Conservation (phyloP, 2,113 vertebrate species). For the Phasianus colchicus region DNA sequence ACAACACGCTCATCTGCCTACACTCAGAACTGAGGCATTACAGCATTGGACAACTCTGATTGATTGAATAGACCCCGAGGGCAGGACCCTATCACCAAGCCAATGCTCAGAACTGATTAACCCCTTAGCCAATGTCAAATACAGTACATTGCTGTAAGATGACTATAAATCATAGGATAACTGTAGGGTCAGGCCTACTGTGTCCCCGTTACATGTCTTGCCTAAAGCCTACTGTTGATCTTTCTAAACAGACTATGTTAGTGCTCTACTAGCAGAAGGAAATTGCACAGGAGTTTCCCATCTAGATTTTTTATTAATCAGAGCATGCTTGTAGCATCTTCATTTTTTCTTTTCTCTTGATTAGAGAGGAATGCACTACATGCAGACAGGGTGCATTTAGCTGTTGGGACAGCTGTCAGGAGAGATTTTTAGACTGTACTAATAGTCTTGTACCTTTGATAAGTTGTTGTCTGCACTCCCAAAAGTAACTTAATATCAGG, state of each 20-base stretch:
- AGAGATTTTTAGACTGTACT: neutral
- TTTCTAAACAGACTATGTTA: conserved; percentile 22
- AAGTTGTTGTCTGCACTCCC: neutral
- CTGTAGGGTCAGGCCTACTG: conserved; percentile 60
- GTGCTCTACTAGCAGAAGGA: neutral
- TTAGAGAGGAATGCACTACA: neutral
- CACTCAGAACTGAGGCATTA: conserved; percentile 53
- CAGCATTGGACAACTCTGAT: conserved; percentile 57
- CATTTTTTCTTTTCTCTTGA: neutral
- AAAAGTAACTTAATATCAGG: neutral
- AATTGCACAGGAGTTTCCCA: neutral
- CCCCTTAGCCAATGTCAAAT: conserved; percentile 67
- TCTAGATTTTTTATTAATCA: neutral
- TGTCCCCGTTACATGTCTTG: conserved; percentile 36
- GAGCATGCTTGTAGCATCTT: neutral
- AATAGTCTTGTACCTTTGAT: neutral
- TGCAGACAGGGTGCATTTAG: neutral
- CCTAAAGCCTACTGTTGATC: conserved; percentile 56
- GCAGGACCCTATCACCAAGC: conserved; percentile 69
- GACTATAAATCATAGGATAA: conserved; percentile 68
- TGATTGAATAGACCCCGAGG: conserved; percentile 65
- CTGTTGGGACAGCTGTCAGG: neutral
- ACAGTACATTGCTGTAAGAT: conserved; percentile 56
- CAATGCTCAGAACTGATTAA: conserved; percentile 68
- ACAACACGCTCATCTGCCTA: conserved; percentile 66